These are phyloP conservation scores for Choloepus hoffmanni DNA, from an alignment of 2,113 vertebrate genomes.

Conservation along the genomic window DNA sequence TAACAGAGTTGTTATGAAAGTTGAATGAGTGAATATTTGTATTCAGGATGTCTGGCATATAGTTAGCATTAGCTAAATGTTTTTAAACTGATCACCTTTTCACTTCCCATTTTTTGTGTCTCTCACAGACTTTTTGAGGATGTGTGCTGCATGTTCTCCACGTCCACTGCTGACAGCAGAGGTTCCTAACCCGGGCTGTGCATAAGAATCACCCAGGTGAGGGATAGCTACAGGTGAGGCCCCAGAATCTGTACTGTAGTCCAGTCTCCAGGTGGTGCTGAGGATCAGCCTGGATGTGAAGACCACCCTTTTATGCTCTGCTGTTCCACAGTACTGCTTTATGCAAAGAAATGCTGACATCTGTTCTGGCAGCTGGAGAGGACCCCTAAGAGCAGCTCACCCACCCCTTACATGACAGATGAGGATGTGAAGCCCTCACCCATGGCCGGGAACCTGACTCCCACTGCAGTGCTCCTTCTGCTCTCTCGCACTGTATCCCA, in stretches of 20 bases:
- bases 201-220: background rate
- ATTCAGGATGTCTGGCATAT: background rate
- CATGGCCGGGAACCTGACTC: no score
- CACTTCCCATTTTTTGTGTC: background rate
- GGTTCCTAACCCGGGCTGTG: background rate
- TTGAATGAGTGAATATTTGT: background rate
- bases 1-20: background rate
- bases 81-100: background rate
- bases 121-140: background rate
- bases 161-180: background rate
- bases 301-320: background rate
- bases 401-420: background rate
- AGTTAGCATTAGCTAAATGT: background rate
- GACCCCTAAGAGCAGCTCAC: background rate
- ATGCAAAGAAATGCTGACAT: background rate
- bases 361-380: no score
- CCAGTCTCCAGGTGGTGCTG: no score
- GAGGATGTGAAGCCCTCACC: background rate
- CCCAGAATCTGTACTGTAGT: background rate
- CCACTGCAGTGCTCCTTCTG: background rate
- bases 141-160: accelerated
- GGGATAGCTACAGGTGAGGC: background rate
- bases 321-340: background rate
- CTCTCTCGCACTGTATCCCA: no score
- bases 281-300: background rate